Conservation (phyloP, 35 echinoderm and acorn worm genomes). For the Stichopus chloronotus region DNA sequence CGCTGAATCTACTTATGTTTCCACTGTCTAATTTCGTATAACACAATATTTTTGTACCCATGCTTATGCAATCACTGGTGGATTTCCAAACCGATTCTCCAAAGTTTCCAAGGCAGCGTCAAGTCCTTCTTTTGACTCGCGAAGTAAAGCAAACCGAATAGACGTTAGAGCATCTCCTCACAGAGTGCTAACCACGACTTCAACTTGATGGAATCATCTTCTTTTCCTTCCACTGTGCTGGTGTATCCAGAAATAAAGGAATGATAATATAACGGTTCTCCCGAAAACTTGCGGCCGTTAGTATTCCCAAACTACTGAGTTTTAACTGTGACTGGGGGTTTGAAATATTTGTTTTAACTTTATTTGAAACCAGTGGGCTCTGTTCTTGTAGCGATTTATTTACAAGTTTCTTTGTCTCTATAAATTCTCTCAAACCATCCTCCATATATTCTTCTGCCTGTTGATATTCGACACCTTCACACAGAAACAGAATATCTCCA, state of each 20-base stretch:
- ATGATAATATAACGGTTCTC: constrained; percentile 43
- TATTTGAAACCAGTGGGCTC: neutral
- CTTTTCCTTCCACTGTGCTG: constrained; percentile 14
- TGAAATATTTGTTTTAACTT: neutral
- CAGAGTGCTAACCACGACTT: neutral
- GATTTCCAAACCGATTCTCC: neutral
- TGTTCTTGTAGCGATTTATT: neutral
- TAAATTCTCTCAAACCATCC: neutral
- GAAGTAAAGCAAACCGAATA: neutral
- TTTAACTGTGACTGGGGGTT: neutral
- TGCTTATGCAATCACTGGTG: constrained; percentile 17
- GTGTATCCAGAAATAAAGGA: constrained; percentile 22
- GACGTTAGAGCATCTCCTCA: neutral
- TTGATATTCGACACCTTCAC: neutral
- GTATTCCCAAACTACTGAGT: neutral
- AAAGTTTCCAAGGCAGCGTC: neutral
- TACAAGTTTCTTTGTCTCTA: neutral
- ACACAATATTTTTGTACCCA: neutral
- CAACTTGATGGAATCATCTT: neutral
- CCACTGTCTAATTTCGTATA: neutral
- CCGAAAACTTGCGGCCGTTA: neutral
- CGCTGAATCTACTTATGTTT: neutral
- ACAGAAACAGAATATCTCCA: neutral
- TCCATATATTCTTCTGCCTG: neutral
- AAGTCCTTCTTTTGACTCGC: neutral